These are phyloP conservation scores for Aphis gossypii DNA, from an alignment of 1,140 invertebrate genomes.

Conservation along the genomic window DNA sequence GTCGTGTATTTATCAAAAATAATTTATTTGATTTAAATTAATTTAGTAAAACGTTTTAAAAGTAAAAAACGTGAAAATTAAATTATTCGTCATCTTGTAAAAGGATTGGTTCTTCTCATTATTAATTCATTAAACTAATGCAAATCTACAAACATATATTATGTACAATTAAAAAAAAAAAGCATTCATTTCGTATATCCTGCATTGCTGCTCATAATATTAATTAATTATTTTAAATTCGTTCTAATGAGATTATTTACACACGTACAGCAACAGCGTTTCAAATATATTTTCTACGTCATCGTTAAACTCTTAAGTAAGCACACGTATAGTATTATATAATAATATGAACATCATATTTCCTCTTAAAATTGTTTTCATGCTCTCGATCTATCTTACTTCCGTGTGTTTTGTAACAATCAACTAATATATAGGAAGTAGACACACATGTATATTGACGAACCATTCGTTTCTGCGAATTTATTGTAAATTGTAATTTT, in stretches of 20 bases:
- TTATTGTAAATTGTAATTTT: not conserved
- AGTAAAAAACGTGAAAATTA: no score
- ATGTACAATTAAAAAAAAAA: no score
- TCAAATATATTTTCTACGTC: not conserved
- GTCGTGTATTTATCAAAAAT: no score
- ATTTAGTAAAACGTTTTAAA: no score
- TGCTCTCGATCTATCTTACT: not conserved
- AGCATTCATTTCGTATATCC: no score
- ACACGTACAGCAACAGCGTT: not conserved
- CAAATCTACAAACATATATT: no score
- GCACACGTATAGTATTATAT: not conserved
- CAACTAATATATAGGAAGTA: not conserved
- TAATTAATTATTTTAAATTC: not conserved
- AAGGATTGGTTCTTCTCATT: no score
- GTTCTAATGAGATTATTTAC: not conserved
- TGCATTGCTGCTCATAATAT: not conserved
- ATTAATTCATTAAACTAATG: no score
- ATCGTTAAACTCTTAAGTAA: not conserved
- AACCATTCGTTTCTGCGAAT: not conserved
- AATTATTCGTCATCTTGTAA: no score
- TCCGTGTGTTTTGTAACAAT: not conserved
- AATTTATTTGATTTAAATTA: no score
- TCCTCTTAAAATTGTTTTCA: not conserved
- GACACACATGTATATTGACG: not conserved
- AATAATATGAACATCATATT: not conserved